Conservation (phyloP, 2,797 vertebrate species). For the Siniperca undulata region DNA sequence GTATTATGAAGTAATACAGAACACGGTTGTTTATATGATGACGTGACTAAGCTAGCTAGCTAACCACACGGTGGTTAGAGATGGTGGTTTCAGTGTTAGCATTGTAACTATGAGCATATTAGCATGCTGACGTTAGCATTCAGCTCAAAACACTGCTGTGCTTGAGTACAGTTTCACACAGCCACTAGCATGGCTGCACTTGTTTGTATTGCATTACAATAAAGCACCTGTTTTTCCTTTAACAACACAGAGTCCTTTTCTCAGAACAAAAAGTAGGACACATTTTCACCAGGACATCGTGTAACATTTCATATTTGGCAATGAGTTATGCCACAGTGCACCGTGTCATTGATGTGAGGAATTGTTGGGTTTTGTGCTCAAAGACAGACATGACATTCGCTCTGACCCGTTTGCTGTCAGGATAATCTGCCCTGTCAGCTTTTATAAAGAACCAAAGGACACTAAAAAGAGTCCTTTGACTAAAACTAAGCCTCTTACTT, state of each 20-base stretch:
- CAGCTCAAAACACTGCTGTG: background rate
- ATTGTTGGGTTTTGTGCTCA: conserved; percentile 65
- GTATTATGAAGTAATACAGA: background rate
- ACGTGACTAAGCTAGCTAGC: too few relatives aligned
- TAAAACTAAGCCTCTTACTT: conserved; percentile 78
- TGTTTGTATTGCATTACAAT: conserved; percentile 18
- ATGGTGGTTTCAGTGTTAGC: too few relatives aligned
- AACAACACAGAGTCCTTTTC: background rate
- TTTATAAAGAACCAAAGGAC: conserved; percentile 72
- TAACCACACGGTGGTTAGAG: too few relatives aligned
- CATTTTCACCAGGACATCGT: conserved; percentile 39
- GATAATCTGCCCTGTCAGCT: conserved; percentile 80
- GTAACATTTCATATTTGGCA: conserved; percentile 51
- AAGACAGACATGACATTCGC: conserved; percentile 66
- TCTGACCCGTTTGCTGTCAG: conserved; percentile 69
- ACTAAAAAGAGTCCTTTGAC: conserved; percentile 63
- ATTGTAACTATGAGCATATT: background rate
- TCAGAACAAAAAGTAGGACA: conserved; percentile 48
- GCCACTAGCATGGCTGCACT: background rate
- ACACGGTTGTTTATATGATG: too few relatives aligned
- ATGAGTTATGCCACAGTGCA: conserved; percentile 46
- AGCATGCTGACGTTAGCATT: background rate
- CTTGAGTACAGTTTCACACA: background rate
- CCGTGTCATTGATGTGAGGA: conserved; percentile 57
- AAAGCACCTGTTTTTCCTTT: conserved; percentile 29